Percentiles rank a stretch among this genome's conserved stretches.
Conservation (phyloP, 2,888 invertebrate genomes). For the Cosmia pyralina region DNA sequence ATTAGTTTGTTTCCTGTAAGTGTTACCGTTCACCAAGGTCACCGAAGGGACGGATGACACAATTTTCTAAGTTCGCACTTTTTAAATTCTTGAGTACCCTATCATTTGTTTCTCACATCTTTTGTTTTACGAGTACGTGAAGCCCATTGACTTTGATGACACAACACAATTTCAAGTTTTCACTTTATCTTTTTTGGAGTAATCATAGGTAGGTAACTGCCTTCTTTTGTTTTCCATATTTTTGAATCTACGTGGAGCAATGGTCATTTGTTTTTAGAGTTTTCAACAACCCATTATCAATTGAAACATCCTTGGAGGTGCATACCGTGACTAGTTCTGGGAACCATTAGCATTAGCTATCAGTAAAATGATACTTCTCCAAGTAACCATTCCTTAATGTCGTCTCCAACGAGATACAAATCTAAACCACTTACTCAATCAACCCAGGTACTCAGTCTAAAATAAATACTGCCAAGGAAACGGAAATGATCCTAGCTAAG, state of each 20-base stretch:
- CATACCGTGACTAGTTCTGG: background rate
- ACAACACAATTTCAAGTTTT: background rate
- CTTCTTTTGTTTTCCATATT: background rate
- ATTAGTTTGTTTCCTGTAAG: slow-evolving; percentile 30
- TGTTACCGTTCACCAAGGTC: slow-evolving; percentile 25
- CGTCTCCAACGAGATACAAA: slow-evolving; percentile 14
- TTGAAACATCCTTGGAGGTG: background rate
- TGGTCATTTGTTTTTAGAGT: background rate
- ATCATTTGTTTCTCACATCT: slow-evolving; percentile 1
- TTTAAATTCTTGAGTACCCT: background rate
- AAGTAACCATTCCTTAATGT: slow-evolving; percentile 9
- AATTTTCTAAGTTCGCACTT: background rate
- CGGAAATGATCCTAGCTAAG: slow-evolving; percentile 59
- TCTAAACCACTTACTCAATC: slow-evolving; percentile 42
- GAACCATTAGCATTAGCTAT: slow-evolving; percentile 4
- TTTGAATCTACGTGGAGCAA: background rate
- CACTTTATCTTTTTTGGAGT: background rate
- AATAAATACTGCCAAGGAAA: slow-evolving; percentile 56
- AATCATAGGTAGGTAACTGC: no score
- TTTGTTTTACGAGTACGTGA: background rate
- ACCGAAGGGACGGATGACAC: background rate
- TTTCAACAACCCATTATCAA: background rate
- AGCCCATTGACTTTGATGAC: background rate
- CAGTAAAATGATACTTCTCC: slow-evolving; percentile 5
- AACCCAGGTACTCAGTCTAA: slow-evolving; percentile 19